Percentiles rank a stretch among this genome's conserved stretches.
phyloP scores from a whole-genome alignment of 1,140 invertebrate genomes.

The Contarinia nasturtii region DNA sequence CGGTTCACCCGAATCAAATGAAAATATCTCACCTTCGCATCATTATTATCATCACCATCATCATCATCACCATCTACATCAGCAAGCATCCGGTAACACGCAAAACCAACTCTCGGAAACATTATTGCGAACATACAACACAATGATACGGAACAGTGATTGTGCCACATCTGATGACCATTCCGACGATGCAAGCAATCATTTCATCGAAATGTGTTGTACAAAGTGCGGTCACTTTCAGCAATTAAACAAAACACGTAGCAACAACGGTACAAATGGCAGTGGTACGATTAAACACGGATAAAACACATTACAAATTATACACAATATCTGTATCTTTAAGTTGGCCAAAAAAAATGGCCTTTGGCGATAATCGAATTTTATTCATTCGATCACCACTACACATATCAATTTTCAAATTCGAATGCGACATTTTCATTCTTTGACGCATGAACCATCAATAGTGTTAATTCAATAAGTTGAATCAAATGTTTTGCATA shows the following conservation, averaged over 20 bases:
- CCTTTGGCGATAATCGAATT: no score
- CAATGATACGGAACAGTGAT: conserved; percentile 1
- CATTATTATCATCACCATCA: conserved; percentile 4
- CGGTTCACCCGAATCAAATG: conserved; percentile 10
- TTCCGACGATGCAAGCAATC: conserved; percentile 5
- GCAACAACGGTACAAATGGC: no score
- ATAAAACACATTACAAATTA: no score
- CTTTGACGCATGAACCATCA: no score
- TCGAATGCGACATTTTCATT: no score
- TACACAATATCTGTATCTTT: no score
- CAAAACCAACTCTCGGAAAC: neutral
- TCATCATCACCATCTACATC: neutral
- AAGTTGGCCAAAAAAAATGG: no score
- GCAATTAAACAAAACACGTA: neutral
- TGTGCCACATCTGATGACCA: conserved; percentile 2
- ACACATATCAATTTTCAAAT: no score
- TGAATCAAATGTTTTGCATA: no score
- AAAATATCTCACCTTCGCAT: conserved; percentile 6
- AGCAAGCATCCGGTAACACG: neutral
- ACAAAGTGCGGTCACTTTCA: conserved; percentile 8
- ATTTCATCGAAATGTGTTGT: conserved; percentile 9
- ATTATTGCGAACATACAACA: neutral
- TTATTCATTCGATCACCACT: no score
- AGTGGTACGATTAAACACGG: neutral
- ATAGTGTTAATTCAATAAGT: no score